phyloP scores from a whole-genome alignment of 2,888 invertebrate species.

The Augiades crinisus region DNA sequence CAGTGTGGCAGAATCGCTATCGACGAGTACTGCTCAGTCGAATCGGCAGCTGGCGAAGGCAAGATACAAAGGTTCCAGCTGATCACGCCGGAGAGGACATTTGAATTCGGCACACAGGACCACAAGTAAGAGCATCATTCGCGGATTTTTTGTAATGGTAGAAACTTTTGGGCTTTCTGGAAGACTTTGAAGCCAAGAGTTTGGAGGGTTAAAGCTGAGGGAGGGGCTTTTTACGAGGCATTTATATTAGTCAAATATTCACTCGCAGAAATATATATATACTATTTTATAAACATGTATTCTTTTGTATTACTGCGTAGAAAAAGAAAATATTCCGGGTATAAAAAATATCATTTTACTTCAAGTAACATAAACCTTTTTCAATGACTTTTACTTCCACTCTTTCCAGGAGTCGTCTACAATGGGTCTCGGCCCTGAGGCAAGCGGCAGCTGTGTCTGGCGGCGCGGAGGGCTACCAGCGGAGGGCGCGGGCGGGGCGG shows the following conservation, averaged over 20 bases:
- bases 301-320: too few species aligned
- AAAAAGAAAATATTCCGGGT: background rate
- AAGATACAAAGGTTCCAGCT: constrained; percentile 84
- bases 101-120: constrained; percentile 87
- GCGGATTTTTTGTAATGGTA: background rate
- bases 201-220: too few species aligned
- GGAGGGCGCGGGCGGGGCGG: constrained; percentile 76
- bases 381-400: too few species aligned
- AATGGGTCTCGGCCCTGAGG: constrained; percentile 89
- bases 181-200: too few species aligned
- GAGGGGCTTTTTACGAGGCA: too few species aligned
- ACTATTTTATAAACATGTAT: too few species aligned
- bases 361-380: too few species aligned
- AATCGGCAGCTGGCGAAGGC: constrained; percentile 80
- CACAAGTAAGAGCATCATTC: constrained; percentile 82
- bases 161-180: too few species aligned
- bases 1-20: constrained; percentile 85
- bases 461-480: constrained; percentile 86
- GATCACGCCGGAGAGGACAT: constrained; percentile 86
- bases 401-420: constrained; percentile 82
- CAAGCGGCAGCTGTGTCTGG: constrained; percentile 87
- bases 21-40: constrained; percentile 84
- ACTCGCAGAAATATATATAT: too few species aligned
- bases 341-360: too few species aligned
- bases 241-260: too few species aligned